These are phyloP conservation scores for Gopherus flavomarginatus DNA, from an alignment of 2,113 vertebrate genomes.

Conservation along the genomic window DNA sequence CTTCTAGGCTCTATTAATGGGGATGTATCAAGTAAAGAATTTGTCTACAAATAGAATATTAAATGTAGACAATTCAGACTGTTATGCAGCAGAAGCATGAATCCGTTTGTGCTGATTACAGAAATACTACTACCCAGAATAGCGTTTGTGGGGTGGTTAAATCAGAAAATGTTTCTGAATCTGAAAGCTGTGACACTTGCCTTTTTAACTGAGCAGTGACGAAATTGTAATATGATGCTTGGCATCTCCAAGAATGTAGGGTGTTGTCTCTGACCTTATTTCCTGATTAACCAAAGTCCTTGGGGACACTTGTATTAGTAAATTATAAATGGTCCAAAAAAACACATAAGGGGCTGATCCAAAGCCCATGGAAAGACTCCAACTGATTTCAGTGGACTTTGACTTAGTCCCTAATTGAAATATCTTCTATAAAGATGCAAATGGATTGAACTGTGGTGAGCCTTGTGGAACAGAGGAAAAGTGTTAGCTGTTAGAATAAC, in stretches of 20 bases:
- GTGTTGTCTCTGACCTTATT: not conserved
- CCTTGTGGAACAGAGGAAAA: not conserved
- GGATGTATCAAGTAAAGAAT: not conserved
- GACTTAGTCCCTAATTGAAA: not conserved
- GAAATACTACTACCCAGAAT: not conserved
- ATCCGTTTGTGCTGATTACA: not conserved
- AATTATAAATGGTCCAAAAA: not conserved
- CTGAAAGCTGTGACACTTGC: not conserved
- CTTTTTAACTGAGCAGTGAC: not conserved
- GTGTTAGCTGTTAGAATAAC: not conserved
- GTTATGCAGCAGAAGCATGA: rapidly evolving
- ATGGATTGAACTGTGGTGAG: not conserved
- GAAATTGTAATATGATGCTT: not conserved
- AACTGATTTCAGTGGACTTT: not conserved
- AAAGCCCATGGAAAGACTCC: not conserved
- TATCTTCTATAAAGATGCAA: not conserved
- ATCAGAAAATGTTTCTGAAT: not conserved
- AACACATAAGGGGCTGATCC: slow-evolving; percentile 10
- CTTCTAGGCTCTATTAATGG: not conserved
- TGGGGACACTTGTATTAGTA: slow-evolving; percentile 34
- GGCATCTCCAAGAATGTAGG: not conserved
- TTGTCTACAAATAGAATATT: not conserved
- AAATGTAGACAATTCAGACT: not conserved
- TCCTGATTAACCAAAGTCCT: slow-evolving; percentile 28
- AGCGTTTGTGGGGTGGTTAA: not conserved